Evolutionary conservation across 2,888 invertebrate species (phyloP).

Genomic region (Lysandra coridon): DNA sequence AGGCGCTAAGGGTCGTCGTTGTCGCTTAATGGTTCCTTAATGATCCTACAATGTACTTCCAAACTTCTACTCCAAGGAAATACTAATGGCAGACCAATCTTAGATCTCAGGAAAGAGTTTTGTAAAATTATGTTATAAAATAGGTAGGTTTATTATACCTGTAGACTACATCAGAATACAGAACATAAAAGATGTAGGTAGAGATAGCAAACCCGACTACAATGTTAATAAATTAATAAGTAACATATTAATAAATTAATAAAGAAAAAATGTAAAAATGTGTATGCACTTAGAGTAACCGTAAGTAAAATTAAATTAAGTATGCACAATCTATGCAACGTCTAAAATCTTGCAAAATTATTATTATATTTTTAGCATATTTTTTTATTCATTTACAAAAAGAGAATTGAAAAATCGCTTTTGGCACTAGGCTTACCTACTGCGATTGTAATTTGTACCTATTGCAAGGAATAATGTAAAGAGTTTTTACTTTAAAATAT

Average conservation of each 20-base stretch:
- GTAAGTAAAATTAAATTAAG: too few species aligned
- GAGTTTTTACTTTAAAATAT: background rate
- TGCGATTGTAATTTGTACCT: background rate
- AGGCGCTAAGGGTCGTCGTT: conserved; percentile 52
- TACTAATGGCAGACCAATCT: conserved; percentile 10
- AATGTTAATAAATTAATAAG: too few species aligned
- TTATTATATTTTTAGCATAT: background rate
- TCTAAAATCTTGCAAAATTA: too few species aligned
- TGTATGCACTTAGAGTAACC: too few species aligned
- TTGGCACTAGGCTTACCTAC: background rate
- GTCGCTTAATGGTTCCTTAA: conserved; percentile 65
- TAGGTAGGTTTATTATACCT: background rate
- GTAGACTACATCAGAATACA: too few species aligned
- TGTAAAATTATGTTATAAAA: background rate
- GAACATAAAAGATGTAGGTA: too few species aligned
- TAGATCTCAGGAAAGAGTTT: background rate
- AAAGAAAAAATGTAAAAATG: too few species aligned
- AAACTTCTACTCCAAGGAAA: conserved; percentile 32
- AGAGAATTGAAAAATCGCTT: background rate
- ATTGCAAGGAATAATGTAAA: background rate
- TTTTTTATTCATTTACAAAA: background rate
- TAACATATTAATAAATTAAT: too few species aligned
- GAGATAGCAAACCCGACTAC: too few species aligned
- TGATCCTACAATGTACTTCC: conserved; percentile 51
- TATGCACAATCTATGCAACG: too few species aligned